A percentile compares a stretch with the other conserved stretches of the same genome.
phyloP scores from a whole-genome alignment of 2,113 vertebrate species.

The Xenopus laevis region DNA sequence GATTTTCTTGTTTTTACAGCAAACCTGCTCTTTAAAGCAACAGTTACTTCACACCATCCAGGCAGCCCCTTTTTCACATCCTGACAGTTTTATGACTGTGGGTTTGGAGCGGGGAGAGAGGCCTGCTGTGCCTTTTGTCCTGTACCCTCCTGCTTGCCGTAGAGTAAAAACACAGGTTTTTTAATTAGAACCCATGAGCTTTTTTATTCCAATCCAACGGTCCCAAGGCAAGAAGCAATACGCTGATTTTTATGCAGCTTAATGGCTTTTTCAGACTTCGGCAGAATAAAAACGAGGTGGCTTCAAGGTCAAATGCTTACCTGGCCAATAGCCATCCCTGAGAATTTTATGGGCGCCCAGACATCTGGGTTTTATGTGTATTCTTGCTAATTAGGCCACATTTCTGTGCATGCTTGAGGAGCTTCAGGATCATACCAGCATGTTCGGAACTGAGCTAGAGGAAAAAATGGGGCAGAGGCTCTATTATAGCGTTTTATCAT shows the following conservation, averaged over 20 bases:
- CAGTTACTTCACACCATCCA: conserved; percentile 19
- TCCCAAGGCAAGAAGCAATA: neutral
- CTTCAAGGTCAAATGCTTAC: conserved; percentile 16
- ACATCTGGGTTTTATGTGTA: conserved; percentile 34
- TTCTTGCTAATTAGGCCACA: conserved; percentile 21
- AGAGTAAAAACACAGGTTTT: conserved; percentile 21
- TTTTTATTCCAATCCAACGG: neutral
- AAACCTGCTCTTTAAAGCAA: conserved; percentile 13
- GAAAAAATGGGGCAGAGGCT: too few relatives aligned
- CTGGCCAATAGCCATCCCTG: conserved; percentile 29
- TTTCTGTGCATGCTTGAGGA: conserved; percentile 6
- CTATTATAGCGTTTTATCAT: too few relatives aligned
- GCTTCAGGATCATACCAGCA: neutral
- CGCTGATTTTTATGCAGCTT: conserved; percentile 3
- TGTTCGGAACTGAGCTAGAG: neutral
- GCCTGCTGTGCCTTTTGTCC: conserved; percentile 23
- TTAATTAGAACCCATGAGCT: conserved; percentile 40
- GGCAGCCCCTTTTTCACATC: conserved; percentile 16
- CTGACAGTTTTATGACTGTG: conserved; percentile 37
- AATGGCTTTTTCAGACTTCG: conserved; percentile 33
- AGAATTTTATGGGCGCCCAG: conserved; percentile 21
- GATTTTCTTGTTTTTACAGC: conserved; percentile 36
- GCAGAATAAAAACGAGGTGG: conserved; percentile 8
- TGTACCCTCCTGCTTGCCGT: conserved; percentile 2
- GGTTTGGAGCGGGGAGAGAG: conserved; percentile 18